phyloP scores from a whole-genome alignment of 1,140 invertebrate genomes.

The Sycophila sp. region DNA sequence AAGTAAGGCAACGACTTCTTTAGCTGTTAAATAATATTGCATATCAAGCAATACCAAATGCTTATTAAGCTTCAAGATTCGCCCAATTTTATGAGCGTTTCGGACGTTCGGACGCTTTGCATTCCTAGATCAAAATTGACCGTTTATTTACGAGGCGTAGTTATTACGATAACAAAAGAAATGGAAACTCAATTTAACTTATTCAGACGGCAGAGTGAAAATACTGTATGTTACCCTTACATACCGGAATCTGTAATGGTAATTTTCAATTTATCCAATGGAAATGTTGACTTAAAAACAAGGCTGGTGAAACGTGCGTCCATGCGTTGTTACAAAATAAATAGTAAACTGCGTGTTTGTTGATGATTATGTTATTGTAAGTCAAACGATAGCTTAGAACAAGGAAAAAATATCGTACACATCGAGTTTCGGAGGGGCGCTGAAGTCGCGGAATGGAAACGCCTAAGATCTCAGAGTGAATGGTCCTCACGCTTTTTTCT shows the following conservation, averaged over 20 bases:
- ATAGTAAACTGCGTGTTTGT: conserved; percentile 26
- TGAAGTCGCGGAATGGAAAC: neutral
- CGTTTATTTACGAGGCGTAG: conserved; percentile 2
- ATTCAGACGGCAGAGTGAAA: conserved; percentile 5
- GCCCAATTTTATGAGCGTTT: neutral
- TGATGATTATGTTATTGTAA: conserved; percentile 28
- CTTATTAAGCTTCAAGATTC: conserved; percentile 18
- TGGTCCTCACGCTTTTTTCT: conserved; percentile 19
- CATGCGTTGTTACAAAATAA: conserved; percentile 29
- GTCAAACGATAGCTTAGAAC: conserved; percentile 23
- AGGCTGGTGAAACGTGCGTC: conserved; percentile 37
- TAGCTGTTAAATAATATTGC: conserved; percentile 15
- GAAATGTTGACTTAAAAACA: conserved; percentile 33
- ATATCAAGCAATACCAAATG: conserved; percentile 17
- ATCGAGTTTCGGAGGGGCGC: conserved; percentile 14
- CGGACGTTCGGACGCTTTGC: conserved; percentile 3
- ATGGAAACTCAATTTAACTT: conserved; percentile 5
- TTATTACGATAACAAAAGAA: conserved; percentile 16
- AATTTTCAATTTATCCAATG: conserved; percentile 29
- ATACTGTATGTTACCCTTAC: conserved; percentile 1
- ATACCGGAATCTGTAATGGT: neutral
- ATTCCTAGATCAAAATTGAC: conserved; percentile 28
- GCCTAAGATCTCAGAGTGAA: neutral
- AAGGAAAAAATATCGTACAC: conserved; percentile 11
- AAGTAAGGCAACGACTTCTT: conserved; percentile 6